Conservation (phyloP, 2,113 vertebrate genomes). For the Nesogale talazaci region DNA sequence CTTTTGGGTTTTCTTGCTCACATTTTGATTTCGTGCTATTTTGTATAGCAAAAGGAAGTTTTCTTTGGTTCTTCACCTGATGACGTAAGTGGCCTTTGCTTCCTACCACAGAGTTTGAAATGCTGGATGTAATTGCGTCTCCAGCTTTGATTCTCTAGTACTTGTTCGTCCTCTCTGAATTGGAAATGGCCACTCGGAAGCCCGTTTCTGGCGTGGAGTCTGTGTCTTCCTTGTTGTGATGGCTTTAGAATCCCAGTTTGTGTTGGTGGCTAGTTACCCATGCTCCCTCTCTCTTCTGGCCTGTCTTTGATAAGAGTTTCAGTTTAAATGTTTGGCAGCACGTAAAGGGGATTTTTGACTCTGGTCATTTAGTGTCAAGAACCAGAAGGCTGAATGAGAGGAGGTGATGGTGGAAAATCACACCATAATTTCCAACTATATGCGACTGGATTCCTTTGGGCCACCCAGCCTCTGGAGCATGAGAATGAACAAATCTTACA, state of each 20-base stretch:
- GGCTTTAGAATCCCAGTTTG: neutral
- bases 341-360: conserved; percentile 13
- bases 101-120: neutral
- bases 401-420: neutral
- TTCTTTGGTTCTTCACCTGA: conserved; percentile 25
- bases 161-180: conserved; percentile 26
- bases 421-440: neutral
- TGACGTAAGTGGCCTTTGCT: conserved; percentile 24
- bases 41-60: neutral
- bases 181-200: conserved; percentile 10
- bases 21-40: neutral
- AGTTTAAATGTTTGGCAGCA: neutral
- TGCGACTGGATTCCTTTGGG: neutral
- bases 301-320: conserved; percentile 36
- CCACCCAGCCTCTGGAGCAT: neutral
- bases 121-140: conserved; percentile 46
- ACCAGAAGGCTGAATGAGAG: neutral
- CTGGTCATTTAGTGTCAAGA: conserved; percentile 33
- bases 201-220: neutral
- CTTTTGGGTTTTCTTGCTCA: neutral
- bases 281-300: neutral
- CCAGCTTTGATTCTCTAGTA: conserved; percentile 16
- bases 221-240: neutral
- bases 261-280: neutral
- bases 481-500: conserved; percentile 6